phyloP scores from a whole-genome alignment of 2,888 invertebrate species.

The Mythimna vitellina region DNA sequence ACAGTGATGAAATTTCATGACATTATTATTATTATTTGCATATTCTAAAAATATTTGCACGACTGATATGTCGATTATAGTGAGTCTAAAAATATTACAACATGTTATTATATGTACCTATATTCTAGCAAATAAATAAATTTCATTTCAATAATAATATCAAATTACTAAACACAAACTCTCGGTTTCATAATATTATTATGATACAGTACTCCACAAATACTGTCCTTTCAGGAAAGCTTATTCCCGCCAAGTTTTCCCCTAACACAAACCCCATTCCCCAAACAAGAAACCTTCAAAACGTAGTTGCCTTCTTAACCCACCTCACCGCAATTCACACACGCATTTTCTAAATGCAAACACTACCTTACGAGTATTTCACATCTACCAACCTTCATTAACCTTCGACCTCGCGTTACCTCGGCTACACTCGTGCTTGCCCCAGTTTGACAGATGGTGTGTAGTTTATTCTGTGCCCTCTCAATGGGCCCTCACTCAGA shows the following conservation, averaged over 20 bases:
- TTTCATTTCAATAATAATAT: no score
- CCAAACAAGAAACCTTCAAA: not conserved
- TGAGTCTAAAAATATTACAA: no score
- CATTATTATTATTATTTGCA: no score
- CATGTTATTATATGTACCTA: no score
- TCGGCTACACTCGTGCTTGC: conserved; percentile 4
- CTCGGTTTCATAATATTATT: no score
- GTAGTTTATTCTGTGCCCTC: conserved; percentile 31
- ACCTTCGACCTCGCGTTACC: conserved; percentile 17
- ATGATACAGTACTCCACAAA: no score
- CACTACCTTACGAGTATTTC: conserved; percentile 5
- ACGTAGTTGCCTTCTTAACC: not conserved
- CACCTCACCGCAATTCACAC: conserved; percentile 4
- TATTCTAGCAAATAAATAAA: no score
- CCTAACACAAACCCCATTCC: not conserved
- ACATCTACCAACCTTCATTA: conserved; percentile 23
- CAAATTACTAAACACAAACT: no score
- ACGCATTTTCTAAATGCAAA: conserved; percentile 15
- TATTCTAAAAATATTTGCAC: no score
- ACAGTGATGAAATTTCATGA: no score
- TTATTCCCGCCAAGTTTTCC: not conserved
- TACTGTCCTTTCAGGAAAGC: not conserved
- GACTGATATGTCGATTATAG: no score
- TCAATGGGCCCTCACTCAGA: conserved; percentile 38
- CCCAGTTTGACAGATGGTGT: conserved; percentile 42